phyloP scores from a whole-genome alignment of 2,888 invertebrate species.

The Pogonocherus hispidulus region DNA sequence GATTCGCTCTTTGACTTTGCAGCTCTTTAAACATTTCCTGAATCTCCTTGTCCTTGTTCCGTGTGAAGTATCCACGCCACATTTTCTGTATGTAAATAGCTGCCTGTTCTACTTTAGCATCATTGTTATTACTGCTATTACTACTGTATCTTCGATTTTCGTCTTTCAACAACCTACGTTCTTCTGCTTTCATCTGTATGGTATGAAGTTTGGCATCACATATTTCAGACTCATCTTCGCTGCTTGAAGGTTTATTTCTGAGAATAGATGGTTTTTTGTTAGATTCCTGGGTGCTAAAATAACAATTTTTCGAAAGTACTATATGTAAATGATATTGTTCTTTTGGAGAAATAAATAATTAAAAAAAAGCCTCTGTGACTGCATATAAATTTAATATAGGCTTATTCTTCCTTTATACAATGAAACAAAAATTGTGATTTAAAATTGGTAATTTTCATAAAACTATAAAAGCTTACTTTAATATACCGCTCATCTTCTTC shows the following conservation, averaged over 20 bases:
- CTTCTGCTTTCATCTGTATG: conserved; percentile 75
- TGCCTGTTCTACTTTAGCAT: conserved; percentile 70
- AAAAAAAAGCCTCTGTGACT: no score
- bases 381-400: no score
- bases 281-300: no score
- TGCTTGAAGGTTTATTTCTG: conserved; percentile 65
- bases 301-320: no score
- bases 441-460: no score
- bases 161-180: conserved; percentile 61
- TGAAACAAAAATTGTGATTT: no score
- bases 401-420: no score
- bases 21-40: conserved; percentile 76
- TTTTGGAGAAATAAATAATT: no score
- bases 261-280: conserved; percentile 59
- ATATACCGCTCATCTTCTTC: conserved; percentile 38
- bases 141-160: conserved; percentile 59
- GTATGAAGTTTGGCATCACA: conserved; percentile 78
- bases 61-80: conserved; percentile 87
- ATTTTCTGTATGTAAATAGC: conserved; percentile 87
- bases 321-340: no score
- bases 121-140: conserved; percentile 57
- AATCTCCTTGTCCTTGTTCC: conserved; percentile 80
- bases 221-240: conserved; percentile 78
- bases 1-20: conserved; percentile 83
- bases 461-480: conserved; percentile 40